phyloP scores from a whole-genome alignment of 2,113 vertebrate genomes.

The Melanotaenia duboulayi region DNA sequence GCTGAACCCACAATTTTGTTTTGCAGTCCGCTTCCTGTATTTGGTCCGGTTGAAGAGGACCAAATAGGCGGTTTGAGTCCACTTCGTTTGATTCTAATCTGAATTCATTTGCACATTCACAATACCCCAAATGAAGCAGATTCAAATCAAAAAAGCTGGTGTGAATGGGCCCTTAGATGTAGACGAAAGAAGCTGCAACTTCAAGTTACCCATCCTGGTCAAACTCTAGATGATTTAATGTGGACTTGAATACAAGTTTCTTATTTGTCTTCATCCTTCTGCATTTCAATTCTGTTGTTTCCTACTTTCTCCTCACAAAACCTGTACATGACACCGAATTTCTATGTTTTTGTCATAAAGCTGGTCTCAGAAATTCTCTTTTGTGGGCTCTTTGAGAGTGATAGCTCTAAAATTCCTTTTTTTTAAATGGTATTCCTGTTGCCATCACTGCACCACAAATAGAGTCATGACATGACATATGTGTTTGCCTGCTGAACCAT shows the following conservation, averaged over 20 bases:
- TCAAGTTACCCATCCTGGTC: not conserved
- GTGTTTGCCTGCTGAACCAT: conserved; percentile 66
- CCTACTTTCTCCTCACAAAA: conserved; percentile 2
- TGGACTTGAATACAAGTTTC: not conserved
- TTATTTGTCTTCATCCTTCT: not conserved
- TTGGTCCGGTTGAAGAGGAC: too few species aligned
- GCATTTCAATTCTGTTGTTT: not conserved
- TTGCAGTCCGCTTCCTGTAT: too few species aligned
- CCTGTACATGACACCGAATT: conserved; percentile 6
- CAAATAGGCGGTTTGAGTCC: too few species aligned
- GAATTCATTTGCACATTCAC: too few species aligned
- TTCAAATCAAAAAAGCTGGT: too few species aligned
- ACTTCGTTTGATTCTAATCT: too few species aligned
- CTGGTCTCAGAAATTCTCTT: not conserved
- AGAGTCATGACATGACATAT: conserved; percentile 70
- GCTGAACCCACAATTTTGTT: too few species aligned
- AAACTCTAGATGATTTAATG: too few species aligned
- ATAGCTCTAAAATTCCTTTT: conserved; percentile 41
- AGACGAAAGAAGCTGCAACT: not conserved
- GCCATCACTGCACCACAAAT: conserved; percentile 60
- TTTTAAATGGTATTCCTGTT: conserved; percentile 59
- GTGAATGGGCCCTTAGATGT: not conserved
- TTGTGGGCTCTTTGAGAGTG: not conserved
- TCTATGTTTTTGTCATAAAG: not conserved
- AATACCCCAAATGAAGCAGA: too few species aligned